Evolutionary conservation across 2,888 invertebrate species (phyloP), one percentile per base, ranked within the genome.

Genomic region (Phalangium opilio): DNA sequence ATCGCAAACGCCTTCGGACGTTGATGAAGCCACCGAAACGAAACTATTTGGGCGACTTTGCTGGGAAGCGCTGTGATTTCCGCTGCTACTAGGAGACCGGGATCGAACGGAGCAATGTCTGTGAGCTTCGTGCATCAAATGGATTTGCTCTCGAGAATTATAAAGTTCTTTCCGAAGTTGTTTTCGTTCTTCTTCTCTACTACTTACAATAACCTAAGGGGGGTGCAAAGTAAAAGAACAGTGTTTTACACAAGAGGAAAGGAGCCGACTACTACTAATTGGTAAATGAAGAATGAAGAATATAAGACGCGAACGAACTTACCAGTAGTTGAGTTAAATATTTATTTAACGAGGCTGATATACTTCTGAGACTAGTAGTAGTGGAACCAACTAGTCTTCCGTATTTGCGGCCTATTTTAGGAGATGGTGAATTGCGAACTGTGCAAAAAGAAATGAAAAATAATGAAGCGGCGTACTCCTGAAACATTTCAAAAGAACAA

Each of bases 161-260:
- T 79, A 76, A 59, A 82, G 68, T 63, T 83, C 83, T 57, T 76
- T 75, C 35, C 82, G 73, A 59, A 83, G 67, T 58, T 75, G 72
- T 60, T 80, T 80, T 48, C 79, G 71, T 63, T 83, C 83, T 60
- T 80, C 79, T 63, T 83, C 83, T 58, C 78, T 72, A 60, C 78
- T 76, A 65, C 77, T 79, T 50, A 82, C 75, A 27, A 27, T 27
- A 4, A 27, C 27, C 27, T 27, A 27, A 8, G 27, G 8, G n/a
- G n/a, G n/a, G n/a, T n/a, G n/a, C n/a, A n/a, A n/a, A n/a, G n/a
- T n/a, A n/a, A n/a, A n/a, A n/a, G n/a, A n/a, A n/a, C n/a, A n/a
- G n/a, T n/a, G n/a, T n/a, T n/a, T n/a, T n/a, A n/a, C n/a, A n/a
- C n/a, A n/a, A n/a, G n/a, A n/a, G n/a, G n/a, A n/a, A n/a, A n/a